Conservation (phyloP, 2,888 invertebrate species). For the Deilephila porcellus region DNA sequence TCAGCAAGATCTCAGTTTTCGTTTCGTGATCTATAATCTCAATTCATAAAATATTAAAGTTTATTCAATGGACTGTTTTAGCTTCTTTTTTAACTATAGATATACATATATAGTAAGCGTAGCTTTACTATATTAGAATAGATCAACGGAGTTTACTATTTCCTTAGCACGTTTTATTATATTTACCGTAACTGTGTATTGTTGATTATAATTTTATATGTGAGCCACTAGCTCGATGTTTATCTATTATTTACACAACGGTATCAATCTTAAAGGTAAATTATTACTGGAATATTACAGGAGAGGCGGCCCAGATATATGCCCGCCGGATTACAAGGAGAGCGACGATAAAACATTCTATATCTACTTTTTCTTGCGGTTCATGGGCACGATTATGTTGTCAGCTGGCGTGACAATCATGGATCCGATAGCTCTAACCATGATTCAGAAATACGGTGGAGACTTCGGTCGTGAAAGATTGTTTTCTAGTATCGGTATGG, state of each 20-base stretch:
- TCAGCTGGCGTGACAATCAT: constrained; percentile 94
- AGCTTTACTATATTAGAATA: neutral
- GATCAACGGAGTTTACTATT: neutral
- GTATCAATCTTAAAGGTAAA: constrained; percentile 56
- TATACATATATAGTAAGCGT: no score
- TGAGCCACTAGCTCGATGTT: constrained; percentile 52
- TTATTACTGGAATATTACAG: constrained; percentile 76
- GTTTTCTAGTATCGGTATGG: constrained; percentile 93
- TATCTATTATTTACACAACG: constrained; percentile 57
- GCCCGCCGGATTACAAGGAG: constrained; percentile 92
- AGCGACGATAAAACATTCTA: constrained; percentile 92
- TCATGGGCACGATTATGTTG: constrained; percentile 92
- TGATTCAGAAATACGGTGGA: constrained; percentile 93
- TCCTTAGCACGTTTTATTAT: neutral
- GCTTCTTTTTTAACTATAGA: no score
- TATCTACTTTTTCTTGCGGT: constrained; percentile 91
- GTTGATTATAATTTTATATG: constrained; percentile 51
- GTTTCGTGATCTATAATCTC: no score
- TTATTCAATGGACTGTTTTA: no score
- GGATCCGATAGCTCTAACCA: constrained; percentile 94
- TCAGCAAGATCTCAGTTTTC: no score
- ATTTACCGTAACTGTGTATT: constrained; percentile 12
- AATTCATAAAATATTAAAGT: no score
- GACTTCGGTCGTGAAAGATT: constrained; percentile 92
- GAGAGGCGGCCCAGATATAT: constrained; percentile 90